These are phyloP conservation scores for Hermetia illucens DNA, from an alignment of 1,140 invertebrate genomes.

Conservation along the genomic window DNA sequence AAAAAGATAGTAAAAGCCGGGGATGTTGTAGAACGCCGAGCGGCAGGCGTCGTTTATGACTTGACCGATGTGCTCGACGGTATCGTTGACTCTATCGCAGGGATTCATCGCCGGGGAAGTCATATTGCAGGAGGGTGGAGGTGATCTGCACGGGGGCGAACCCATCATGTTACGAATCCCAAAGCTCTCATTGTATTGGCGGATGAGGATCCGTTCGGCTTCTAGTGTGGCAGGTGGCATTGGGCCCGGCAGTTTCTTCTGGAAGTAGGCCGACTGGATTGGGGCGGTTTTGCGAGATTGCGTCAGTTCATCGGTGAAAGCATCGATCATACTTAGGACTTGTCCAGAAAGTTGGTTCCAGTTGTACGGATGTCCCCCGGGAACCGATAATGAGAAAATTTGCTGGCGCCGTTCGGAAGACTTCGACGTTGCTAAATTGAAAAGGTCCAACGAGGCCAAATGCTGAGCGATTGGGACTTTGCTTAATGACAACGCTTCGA, in stretches of 20 bases:
- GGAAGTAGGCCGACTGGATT: no score
- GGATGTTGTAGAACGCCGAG: constrained; percentile 34
- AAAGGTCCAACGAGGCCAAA: constrained; percentile 52
- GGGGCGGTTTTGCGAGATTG: no score
- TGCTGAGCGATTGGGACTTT: constrained; percentile 50
- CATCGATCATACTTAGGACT: constrained; percentile 40
- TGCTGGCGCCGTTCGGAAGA: constrained; percentile 37
- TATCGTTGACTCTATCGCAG: constrained; percentile 22
- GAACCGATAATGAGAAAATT: constrained; percentile 57
- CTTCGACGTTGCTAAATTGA: constrained; percentile 39
- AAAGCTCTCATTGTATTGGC: constrained; percentile 31
- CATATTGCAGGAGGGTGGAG: constrained; percentile 25
- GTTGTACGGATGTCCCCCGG: constrained; percentile 60
- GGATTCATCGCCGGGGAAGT: constrained; percentile 18
- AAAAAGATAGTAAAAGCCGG: constrained; percentile 54
- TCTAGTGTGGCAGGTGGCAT: constrained; percentile 13
- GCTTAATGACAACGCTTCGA: constrained; percentile 38
- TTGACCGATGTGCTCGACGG: constrained; percentile 26
- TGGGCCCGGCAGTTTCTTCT: constrained; percentile 9
- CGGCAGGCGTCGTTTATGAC: constrained; percentile 26
- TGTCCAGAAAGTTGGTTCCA: constrained; percentile 55
- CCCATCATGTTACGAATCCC: constrained; percentile 25
- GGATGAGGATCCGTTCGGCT: constrained; percentile 20
- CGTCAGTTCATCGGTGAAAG: constrained; percentile 45
- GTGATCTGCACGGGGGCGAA: constrained; percentile 5